Evolutionary conservation across 2,888 invertebrate genomes (phyloP).

Genomic region (Leistus spinibarbis): DNA sequence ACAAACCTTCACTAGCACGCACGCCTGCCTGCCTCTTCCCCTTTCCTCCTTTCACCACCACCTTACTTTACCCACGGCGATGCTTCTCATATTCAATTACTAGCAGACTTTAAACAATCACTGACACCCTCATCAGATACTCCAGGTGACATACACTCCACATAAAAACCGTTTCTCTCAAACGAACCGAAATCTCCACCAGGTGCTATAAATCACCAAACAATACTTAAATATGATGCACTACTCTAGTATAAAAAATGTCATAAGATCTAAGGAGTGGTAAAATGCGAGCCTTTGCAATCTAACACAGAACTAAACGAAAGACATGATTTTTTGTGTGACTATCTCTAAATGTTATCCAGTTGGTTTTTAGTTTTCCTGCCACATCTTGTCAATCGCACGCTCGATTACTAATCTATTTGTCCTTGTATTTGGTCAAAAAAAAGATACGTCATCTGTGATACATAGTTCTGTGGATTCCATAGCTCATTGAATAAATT

Average conservation of each 20-base stretch:
- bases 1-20: not conserved
- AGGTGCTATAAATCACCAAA: not conserved
- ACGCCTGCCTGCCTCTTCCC: not conserved
- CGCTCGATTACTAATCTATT: not conserved
- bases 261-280: not conserved
- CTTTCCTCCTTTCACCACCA: not conserved
- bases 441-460: not conserved
- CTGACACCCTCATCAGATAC: not conserved
- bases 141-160: not conserved
- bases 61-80: not conserved
- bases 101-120: not conserved
- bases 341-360: not conserved
- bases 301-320: not conserved
- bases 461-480: not conserved
- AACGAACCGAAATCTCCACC: not conserved
- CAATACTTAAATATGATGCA: no score
- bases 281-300: not conserved
- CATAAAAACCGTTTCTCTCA: not conserved
- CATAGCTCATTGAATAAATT: conserved; percentile 14
- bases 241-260: not conserved
- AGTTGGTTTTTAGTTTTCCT: not conserved
- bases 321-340: not conserved
- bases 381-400: not conserved
- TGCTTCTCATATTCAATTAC: not conserved
- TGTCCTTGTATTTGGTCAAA: not conserved